A percentile compares a stretch with the other conserved stretches of the same genome.
Evolutionary conservation across 2,888 invertebrate species (phyloP).

Genomic region (Bimastos eiseni): DNA sequence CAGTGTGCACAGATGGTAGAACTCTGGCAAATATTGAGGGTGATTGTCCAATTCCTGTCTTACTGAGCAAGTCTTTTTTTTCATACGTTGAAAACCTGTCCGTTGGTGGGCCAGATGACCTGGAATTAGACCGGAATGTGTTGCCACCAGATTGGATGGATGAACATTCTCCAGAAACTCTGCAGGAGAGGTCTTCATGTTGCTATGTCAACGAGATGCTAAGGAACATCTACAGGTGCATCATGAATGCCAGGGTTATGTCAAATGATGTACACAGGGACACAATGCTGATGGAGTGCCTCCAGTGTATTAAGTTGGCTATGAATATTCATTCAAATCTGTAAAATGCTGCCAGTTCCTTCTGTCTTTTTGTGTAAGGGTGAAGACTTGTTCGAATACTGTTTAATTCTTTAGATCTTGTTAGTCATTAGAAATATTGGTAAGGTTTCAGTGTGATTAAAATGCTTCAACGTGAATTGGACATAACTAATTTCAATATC

Average conservation of each 20-base stretch:
- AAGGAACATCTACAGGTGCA: not conserved
- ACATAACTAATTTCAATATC: not conserved
- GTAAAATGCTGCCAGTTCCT: not conserved
- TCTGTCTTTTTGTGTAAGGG: not conserved
- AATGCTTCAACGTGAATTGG: not conserved
- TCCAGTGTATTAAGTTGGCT: constrained; percentile 6
- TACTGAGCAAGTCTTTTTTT: not conserved
- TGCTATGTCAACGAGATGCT: not conserved
- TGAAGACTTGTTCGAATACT: not conserved
- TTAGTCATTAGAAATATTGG: not conserved
- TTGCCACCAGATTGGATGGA: not conserved
- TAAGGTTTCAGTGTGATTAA: not conserved
- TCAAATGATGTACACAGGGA: not conserved
- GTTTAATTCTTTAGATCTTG: not conserved
- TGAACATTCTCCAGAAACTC: not conserved
- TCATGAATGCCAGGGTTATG: not conserved
- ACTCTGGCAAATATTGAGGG: not conserved
- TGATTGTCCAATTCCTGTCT: not conserved
- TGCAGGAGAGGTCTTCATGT: not conserved
- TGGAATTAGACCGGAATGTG: not conserved
- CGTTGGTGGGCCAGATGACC: not conserved
- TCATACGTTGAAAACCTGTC: not conserved
- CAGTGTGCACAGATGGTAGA: not conserved
- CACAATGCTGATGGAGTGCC: not conserved
- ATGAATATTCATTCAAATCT: not conserved